Conservation (phyloP, 2,797 vertebrate species). For the Oreochromis grahami region DNA sequence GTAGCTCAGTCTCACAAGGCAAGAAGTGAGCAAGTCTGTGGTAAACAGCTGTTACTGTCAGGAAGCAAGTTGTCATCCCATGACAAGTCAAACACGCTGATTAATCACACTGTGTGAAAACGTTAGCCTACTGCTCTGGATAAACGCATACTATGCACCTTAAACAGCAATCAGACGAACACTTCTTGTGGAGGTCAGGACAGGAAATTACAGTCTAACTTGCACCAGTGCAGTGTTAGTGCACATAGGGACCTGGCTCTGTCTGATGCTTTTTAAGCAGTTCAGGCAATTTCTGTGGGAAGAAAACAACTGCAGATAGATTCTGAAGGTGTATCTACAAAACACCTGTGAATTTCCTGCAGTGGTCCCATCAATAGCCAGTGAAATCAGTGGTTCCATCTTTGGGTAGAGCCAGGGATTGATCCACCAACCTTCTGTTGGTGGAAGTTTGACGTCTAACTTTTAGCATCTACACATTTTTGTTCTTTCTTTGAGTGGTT, state of each 20-base stretch:
- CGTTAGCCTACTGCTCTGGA: neutral
- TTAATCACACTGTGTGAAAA: neutral
- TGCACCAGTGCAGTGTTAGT: neutral
- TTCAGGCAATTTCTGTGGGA: neutral
- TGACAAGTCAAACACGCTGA: neutral
- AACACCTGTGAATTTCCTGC: neutral
- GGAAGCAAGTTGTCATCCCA: neutral
- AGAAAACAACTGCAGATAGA: neutral
- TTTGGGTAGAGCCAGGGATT: neutral
- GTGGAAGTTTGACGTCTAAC: neutral
- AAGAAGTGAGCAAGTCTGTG: neutral
- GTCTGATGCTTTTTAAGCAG: neutral
- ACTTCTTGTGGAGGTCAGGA: neutral
- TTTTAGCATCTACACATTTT: neutral
- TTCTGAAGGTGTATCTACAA: neutral
- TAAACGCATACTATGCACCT: neutral
- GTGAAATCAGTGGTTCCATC: neutral
- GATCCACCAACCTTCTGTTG: neutral
- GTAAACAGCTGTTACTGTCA: neutral
- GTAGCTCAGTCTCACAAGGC: slow-evolving; percentile 3
- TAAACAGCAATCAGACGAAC: neutral
- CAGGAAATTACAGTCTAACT: neutral
- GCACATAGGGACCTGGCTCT: neutral
- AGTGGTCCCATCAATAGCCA: neutral
- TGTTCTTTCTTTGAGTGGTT: neutral